Evolutionary conservation across 2,113 vertebrate genomes (phyloP).

Genomic region (Erinaceus europaeus): DNA sequence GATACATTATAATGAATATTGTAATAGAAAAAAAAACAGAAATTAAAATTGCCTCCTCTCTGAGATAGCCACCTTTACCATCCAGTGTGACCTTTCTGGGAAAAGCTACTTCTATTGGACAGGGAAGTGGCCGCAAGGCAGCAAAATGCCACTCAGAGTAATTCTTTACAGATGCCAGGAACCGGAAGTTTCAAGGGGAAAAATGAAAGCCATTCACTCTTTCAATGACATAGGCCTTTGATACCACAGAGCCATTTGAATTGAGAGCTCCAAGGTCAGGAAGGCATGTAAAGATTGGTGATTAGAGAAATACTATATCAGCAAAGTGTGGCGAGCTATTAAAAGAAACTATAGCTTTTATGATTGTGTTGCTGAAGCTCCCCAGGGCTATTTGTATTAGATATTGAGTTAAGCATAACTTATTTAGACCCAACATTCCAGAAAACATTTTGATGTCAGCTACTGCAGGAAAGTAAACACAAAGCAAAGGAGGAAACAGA

Average conservation of each 20-base stretch:
- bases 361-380: conserved; percentile 85
- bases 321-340: conserved; percentile 90
- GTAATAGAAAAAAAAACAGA: conserved; percentile 69
- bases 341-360: conserved; percentile 89
- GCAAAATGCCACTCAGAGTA: conserved; percentile 84
- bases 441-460: conserved; percentile 91
- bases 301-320: conserved; percentile 91
- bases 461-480: conserved; percentile 90
- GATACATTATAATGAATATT: conserved; percentile 51
- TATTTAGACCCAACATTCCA: conserved; percentile 89
- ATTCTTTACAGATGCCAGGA: conserved; percentile 92
- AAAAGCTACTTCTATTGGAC: conserved; percentile 86
- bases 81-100: conserved; percentile 85
- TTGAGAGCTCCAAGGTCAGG: conserved; percentile 86
- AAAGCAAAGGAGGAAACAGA: conserved; percentile 85
- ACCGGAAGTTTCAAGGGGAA: conserved; percentile 88
- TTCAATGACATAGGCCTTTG: conserved; percentile 88
- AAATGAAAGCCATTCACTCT: conserved; percentile 92
- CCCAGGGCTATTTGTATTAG: conserved; percentile 89
- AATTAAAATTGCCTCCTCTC: conserved; percentile 71
- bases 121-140: conserved; percentile 86
- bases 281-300: conserved; percentile 90
- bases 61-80: conserved; percentile 74
- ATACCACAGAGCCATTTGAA: conserved; percentile 85
- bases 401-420: conserved; percentile 95